Base-by-base conservation (phyloP, 2,797 vertebrate genomes). In the Hybognathus amarus region DNA sequence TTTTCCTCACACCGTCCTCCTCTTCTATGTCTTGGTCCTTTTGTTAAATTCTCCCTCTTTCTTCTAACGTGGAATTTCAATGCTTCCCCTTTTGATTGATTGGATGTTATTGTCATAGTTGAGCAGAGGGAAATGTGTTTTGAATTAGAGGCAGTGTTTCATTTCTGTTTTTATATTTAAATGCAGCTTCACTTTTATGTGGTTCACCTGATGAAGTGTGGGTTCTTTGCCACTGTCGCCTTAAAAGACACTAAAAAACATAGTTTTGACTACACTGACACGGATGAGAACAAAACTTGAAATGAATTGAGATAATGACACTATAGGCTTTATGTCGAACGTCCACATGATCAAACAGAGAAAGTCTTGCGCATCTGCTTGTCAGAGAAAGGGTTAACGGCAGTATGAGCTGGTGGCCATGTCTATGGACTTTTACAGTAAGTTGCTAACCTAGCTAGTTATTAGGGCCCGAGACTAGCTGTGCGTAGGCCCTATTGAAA, bases 131-230 rank as follows among this genome's bases (percentile, higher is more conserved):
- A 84, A 82, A 69, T 82, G 79, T 80, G 61, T 81, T 84, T 81
- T 74, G 75, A 78, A 84, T 87, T 77, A 84, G 47, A 70, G 71
- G 67, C 45, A 70, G 64, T 77, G 59, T 83, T 80, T 45, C 78
- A 38, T 59, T 81, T 84, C 73, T 85, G 82, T 81, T 47, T 40
- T 80, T 76, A 33, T 38, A 82, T 84, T 84, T 79, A 78, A 89
- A 89, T 76, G 77, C 84, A 88, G 73, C 30, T 15, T 47, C 74
- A 75, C 40, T 77, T 79, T 86, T 85, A 77, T 71, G 75, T 11
- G 22, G 67, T 36, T 82, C 33, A 67, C 6, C 18, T 67, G 33
- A 38, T 67, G 33, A 22, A 67, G 64, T 38, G 27, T 20, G 15
- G 18, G 4, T 66, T 66, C 33, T 63, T 36, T 66, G 30, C 4